Evolutionary conservation across 2,113 vertebrate genomes (phyloP).

Genomic region (Hyaena hyaena): DNA sequence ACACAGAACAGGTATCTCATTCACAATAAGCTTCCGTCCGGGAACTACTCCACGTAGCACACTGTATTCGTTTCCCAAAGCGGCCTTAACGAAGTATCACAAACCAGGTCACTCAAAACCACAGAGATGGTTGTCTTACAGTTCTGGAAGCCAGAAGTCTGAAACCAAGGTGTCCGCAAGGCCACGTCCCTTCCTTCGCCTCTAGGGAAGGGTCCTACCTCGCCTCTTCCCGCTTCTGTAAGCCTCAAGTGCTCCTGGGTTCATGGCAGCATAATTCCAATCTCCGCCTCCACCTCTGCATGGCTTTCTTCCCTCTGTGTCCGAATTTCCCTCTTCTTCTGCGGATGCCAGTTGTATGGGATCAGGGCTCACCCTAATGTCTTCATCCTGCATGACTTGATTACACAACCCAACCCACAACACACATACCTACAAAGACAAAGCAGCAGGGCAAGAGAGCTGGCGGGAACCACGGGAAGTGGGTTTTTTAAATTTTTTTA

Average conservation of each 20-base stretch:
- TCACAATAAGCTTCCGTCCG: background rate
- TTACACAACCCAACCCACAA: background rate
- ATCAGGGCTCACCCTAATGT: background rate
- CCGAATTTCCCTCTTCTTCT: background rate
- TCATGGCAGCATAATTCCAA: background rate
- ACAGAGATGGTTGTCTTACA: background rate
- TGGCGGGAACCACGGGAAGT: background rate
- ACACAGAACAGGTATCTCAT: background rate
- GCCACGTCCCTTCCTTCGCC: background rate
- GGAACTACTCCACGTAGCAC: background rate
- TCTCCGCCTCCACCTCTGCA: background rate
- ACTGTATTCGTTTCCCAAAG: background rate
- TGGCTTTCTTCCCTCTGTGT: background rate
- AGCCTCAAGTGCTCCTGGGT: background rate
- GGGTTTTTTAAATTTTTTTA: too few relatives aligned
- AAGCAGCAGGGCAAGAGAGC: background rate
- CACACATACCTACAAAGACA: background rate
- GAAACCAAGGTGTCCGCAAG: background rate
- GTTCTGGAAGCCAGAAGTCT: background rate
- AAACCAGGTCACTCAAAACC: background rate
- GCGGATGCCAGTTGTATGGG: background rate
- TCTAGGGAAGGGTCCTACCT: background rate
- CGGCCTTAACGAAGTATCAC: background rate
- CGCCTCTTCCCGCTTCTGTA: too few relatives aligned
- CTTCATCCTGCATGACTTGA: background rate